Conservation (phyloP, 2,797 vertebrate species). For the Gymnoscopelus braueri region DNA sequence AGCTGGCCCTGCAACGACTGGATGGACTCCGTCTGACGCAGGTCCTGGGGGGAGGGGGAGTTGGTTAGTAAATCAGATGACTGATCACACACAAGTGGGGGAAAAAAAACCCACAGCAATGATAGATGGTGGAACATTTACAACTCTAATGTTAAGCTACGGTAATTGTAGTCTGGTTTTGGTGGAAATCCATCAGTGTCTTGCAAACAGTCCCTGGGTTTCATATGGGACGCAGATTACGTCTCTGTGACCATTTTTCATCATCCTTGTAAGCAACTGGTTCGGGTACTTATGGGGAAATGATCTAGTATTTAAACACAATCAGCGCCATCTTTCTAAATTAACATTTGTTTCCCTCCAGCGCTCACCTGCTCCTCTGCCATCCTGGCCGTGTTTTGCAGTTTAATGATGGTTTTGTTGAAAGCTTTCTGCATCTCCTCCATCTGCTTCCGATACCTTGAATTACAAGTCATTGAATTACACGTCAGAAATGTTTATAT, state of each 20-base stretch:
- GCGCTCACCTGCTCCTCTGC: conserved; percentile 93
- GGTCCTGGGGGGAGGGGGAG: conserved; percentile 81
- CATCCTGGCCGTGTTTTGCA: conserved; percentile 95
- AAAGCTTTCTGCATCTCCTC: conserved; percentile 99
- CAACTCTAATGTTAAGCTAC: background rate
- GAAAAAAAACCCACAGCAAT: conserved; percentile 18
- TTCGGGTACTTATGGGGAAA: background rate
- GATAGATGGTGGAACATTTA: background rate
- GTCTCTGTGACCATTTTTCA: background rate
- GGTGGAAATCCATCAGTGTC: too few relatives aligned
- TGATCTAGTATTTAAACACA: background rate
- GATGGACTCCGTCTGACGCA: conserved; percentile 95
- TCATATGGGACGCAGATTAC: background rate
- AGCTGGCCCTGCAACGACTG: conserved; percentile 91
- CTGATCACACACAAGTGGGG: background rate
- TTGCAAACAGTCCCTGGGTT: background rate
- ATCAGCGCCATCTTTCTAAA: background rate
- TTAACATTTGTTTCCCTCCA: background rate
- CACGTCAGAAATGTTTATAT: too few relatives aligned
- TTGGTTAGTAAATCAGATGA: conserved; percentile 9
- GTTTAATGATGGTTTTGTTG: conserved; percentile 97
- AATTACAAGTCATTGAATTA: background rate
- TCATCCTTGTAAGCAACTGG: background rate
- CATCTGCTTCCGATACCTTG: conserved; percentile 98
- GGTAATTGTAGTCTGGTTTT: too few relatives aligned